A percentile compares a stretch with the other conserved stretches of the same genome.
These are phyloP conservation scores for Furcifer pardalis DNA, from an alignment of 2,797 vertebrate genomes.

Conservation along the genomic window DNA sequence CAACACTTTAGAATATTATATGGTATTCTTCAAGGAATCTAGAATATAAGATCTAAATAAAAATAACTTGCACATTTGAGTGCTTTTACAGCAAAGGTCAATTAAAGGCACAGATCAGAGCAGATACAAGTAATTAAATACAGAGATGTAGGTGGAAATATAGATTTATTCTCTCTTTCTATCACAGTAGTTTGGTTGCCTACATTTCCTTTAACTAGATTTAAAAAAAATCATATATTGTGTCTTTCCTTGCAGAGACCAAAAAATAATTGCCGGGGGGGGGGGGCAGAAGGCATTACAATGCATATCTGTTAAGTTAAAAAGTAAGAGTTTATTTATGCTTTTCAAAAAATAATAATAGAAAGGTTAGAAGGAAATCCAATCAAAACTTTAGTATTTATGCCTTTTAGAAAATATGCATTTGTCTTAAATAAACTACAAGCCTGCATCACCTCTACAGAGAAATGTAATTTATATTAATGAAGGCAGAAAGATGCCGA, in stretches of 20 bases:
- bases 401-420: conserved; percentile 28
- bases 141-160: not conserved
- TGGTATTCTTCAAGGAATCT: not conserved
- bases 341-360: conserved; percentile 42
- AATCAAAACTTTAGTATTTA: conserved; percentile 46
- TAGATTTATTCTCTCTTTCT: conserved; percentile 7
- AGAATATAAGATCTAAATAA: not conserved
- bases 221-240: conserved; percentile 43
- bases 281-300: conserved; percentile 62
- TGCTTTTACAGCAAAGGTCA: not conserved
- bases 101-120: not conserved
- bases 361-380: conserved; percentile 60
- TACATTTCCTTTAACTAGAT: conserved; percentile 43
- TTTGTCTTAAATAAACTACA: conserved; percentile 23
- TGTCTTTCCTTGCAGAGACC: conserved; percentile 41
- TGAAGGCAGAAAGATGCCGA: conserved; percentile 52
- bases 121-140: not conserved
- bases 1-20: not conserved
- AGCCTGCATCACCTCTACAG: conserved; percentile 26
- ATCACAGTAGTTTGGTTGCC: conserved; percentile 28
- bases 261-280: conserved; percentile 63
- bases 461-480: conserved; percentile 60
- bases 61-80: not conserved
- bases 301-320: conserved; percentile 31
- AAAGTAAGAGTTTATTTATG: conserved; percentile 41